Evolutionary conservation across 2,888 invertebrate species (phyloP), one percentile per base, ranked within the genome.

Genomic region (Pyrrhosoma nymphula): DNA sequence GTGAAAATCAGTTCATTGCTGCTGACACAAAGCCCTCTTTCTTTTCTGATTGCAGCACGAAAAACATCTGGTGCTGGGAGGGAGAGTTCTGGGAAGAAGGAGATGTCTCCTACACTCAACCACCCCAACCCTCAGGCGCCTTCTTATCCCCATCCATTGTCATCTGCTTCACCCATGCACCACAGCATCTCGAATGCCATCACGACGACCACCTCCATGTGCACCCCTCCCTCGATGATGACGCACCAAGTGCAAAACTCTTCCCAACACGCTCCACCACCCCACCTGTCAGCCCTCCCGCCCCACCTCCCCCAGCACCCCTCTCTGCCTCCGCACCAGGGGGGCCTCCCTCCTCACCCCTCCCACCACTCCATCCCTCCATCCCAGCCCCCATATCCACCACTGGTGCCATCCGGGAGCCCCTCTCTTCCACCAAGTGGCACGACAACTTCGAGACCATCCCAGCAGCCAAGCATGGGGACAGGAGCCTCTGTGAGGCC

Each of bases 41-140:
- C 60, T 69, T 20, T 69, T 69, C 69, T 69, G 69, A 39, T 93
- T 93, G 18, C 93, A 93, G 93, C 47, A 26, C 69, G 93, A 16
- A 93, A 93, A 69, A 93, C 69, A 26, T 93, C 93, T 47, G 69
- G 93, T 69, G 69, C 93, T 16, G 93, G 93, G 39, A 93, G 69
- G 69, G 93, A 93, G 96, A 97, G 88, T 97, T 97, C 95, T 97
- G 93, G 96, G 96, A 96, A 96, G 96, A 96, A 95, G 95, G 96
- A 63, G 95, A 95, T 95, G 23, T 96, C 96, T 88, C 96, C 97
- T 12, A 96, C 96, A 82, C 96, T 96, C 90, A 96, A 96, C 23
- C 96, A 96, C 95, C 96, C 95, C 91, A 96, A 96, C 95, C 96
- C 96, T 20, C 96, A 96, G 95, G 96, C 95, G 90, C 96, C 96